These are phyloP conservation scores for Baccha elongata DNA, from an alignment of 2,888 invertebrate species.

Conservation along the genomic window DNA sequence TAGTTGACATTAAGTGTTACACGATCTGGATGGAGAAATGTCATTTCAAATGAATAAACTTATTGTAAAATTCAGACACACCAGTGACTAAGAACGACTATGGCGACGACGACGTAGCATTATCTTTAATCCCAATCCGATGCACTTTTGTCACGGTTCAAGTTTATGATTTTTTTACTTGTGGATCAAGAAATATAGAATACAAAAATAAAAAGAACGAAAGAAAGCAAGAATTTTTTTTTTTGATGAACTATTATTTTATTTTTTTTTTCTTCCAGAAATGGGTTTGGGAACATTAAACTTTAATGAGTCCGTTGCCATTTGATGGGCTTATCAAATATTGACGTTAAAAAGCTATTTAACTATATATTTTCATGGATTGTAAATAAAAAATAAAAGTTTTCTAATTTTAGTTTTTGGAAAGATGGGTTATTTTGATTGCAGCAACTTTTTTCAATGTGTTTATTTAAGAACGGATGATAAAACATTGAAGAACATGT, in stretches of 20 bases:
- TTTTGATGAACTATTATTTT: neutral
- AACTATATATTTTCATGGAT: constrained; percentile 5
- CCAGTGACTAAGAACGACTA: neutral
- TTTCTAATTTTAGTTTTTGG: neutral
- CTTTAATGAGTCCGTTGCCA: constrained; percentile 32
- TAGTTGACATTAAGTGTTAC: constrained; percentile 57
- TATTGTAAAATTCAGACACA: constrained; percentile 21
- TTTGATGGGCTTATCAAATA: constrained; percentile 9
- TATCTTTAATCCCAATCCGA: constrained; percentile 67
- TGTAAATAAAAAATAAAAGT: neutral
- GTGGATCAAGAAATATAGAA: neutral
- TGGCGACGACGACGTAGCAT: constrained; percentile 26
- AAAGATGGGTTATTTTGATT: neutral
- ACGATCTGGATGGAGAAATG: constrained; percentile 35
- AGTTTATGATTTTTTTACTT: constrained; percentile 41
- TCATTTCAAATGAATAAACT: constrained; percentile 36
- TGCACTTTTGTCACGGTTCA: constrained; percentile 69
- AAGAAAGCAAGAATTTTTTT: neutral
- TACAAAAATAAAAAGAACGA: neutral
- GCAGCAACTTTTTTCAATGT: too few relatives aligned
- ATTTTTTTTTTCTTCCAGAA: neutral
- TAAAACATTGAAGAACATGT: too few relatives aligned
- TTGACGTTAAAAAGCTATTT: constrained; percentile 14
- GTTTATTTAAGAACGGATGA: too few relatives aligned
- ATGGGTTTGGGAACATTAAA: neutral